phyloP scores from a whole-genome alignment of 2,797 vertebrate species.

The Sebastes kiyomatsui region DNA sequence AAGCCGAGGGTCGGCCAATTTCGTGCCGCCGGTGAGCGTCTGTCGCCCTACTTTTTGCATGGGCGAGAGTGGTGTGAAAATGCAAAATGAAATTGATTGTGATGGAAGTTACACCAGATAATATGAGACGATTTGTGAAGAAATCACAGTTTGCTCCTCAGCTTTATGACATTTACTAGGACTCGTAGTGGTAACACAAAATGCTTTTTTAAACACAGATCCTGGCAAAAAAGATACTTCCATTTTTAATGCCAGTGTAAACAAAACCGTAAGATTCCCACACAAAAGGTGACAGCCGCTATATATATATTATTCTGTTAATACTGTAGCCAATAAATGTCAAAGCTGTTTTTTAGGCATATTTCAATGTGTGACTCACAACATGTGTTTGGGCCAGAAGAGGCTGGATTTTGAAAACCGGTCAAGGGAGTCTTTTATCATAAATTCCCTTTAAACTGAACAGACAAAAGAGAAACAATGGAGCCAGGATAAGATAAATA shows the following conservation, averaged over 20 bases:
- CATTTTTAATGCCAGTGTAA: not conserved
- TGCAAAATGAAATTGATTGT: not conserved
- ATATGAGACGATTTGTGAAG: not conserved
- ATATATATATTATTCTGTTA: not conserved
- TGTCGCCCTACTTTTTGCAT: too few relatives aligned
- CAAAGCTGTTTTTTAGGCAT: not conserved
- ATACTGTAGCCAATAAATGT: not conserved
- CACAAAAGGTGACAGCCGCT: not conserved
- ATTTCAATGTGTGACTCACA: not conserved
- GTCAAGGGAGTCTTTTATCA: not conserved
- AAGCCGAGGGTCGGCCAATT: too few relatives aligned
- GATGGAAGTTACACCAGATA: not conserved
- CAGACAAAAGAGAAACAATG: conserved; percentile 7
- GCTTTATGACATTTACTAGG: not conserved
- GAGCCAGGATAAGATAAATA: conserved; percentile 15
- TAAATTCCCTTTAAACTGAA: not conserved
- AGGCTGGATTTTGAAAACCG: not conserved
- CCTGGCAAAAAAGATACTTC: not conserved
- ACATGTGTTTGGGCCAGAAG: not conserved
- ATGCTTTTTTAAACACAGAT: not conserved
- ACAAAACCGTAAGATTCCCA: not conserved
- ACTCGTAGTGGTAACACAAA: not conserved
- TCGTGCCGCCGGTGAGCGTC: too few relatives aligned
- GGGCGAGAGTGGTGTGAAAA: too few relatives aligned
- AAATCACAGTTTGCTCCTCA: not conserved